phyloP scores from a whole-genome alignment of 2,113 vertebrate genomes.

The Vulpes vulpes region DNA sequence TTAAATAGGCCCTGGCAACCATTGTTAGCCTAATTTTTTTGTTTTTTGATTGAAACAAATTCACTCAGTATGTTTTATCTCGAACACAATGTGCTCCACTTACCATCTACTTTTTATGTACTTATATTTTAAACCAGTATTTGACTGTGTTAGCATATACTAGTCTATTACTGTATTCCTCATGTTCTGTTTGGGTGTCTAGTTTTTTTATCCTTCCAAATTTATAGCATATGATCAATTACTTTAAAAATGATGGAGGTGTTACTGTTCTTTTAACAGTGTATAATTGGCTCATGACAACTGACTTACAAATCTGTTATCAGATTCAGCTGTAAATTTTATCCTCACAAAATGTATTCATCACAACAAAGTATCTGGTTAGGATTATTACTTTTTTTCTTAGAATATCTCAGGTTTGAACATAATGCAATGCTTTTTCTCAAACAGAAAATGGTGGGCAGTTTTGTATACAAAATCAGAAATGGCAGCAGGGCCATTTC shows the following conservation, averaged over 20 bases:
- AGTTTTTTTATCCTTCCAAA: background rate
- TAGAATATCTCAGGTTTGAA: slow-evolving; percentile 40
- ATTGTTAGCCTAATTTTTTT: background rate
- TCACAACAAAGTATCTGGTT: background rate
- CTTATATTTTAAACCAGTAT: slow-evolving; percentile 43
- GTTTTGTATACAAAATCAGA: slow-evolving; percentile 41
- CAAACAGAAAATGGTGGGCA: slow-evolving; percentile 39
- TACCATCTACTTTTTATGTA: slow-evolving; percentile 1
- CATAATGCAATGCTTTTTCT: slow-evolving; percentile 33
- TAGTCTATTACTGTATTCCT: slow-evolving; percentile 35
- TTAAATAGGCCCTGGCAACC: background rate
- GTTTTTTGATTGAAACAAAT: slow-evolving; percentile 37
- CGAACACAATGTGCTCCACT: slow-evolving; percentile 44
- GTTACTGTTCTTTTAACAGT: slow-evolving; percentile 46
- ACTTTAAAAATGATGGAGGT: slow-evolving; percentile 33
- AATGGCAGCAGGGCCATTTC: background rate
- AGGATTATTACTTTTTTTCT: slow-evolving; percentile 9
- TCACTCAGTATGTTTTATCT: slow-evolving; percentile 60
- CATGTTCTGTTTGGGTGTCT: background rate
- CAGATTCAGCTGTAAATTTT: background rate
- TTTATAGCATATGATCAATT: background rate
- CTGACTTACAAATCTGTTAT: background rate
- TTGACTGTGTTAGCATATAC: background rate
- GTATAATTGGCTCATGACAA: slow-evolving; percentile 13
- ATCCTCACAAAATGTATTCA: background rate